Percentiles rank a stretch among this genome's conserved stretches.
Conservation (phyloP, 2,797 vertebrate genomes). For the Sparidentex hasta region DNA sequence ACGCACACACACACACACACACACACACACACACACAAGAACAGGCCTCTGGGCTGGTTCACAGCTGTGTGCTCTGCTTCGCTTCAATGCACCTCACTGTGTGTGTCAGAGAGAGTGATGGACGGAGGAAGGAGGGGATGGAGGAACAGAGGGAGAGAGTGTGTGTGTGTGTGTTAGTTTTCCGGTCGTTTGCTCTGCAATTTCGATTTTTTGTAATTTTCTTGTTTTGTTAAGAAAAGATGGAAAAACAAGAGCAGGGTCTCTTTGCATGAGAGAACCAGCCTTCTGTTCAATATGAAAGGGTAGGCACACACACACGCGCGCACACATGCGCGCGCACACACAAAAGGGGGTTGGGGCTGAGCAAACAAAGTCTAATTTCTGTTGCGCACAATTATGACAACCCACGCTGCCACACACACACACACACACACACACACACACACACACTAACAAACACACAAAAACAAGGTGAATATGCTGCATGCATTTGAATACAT, state of each 20-base stretch:
- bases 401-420: neutral
- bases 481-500: constrained; percentile 57
- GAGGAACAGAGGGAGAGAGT: neutral
- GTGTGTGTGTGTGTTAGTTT: neutral
- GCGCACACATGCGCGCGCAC: constrained; percentile 1
- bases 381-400: constrained; percentile 12
- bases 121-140: constrained; percentile 19
- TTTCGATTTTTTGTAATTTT: neutral
- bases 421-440: constrained; percentile 14
- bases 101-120: constrained; percentile 50
- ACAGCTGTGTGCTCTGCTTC: constrained; percentile 69
- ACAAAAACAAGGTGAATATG: constrained; percentile 25
- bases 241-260: neutral
- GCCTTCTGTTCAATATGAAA: constrained; percentile 50
- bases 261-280: constrained; percentile 34
- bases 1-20: constrained; percentile 26
- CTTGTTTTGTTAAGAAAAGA: constrained; percentile 11
- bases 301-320: constrained; percentile 18
- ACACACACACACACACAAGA: constrained; percentile 28
- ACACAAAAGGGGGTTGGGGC: neutral
- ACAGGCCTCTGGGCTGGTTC: constrained; percentile 57
- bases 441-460: constrained; percentile 17
- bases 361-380: constrained; percentile 20
- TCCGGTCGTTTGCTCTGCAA: neutral
- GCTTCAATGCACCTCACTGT: constrained; percentile 57